These are phyloP conservation scores for Galagoides demidoff DNA, from an alignment of 2,797 vertebrate genomes.

Conservation along the genomic window DNA sequence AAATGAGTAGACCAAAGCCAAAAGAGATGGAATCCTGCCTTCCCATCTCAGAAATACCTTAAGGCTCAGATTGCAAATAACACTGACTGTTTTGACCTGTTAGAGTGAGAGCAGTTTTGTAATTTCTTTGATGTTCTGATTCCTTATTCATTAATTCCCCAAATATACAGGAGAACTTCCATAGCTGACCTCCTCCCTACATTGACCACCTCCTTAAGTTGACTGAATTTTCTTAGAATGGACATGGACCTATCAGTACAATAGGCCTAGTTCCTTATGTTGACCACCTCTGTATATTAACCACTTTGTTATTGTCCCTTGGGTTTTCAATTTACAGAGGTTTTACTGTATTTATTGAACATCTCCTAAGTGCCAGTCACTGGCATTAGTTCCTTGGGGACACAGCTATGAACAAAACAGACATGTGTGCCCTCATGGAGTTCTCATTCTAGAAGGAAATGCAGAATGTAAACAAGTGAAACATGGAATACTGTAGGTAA, in stretches of 20 bases:
- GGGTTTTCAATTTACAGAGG: too few relatives aligned
- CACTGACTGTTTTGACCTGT: background rate
- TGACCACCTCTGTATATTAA: too few relatives aligned
- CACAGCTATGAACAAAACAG: background rate
- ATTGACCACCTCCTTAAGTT: too few relatives aligned
- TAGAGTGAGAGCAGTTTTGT: background rate
- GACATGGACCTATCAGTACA: too few relatives aligned
- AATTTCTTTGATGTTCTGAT: background rate
- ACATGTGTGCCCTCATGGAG: background rate
- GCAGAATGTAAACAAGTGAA: background rate
- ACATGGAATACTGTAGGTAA: background rate
- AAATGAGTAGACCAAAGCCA: slow-evolving; percentile 23
- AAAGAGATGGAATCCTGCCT: background rate
- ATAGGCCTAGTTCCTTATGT: too few relatives aligned
- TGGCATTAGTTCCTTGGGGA: background rate
- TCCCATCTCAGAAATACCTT: background rate
- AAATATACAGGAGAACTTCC: background rate
- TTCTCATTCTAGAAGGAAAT: background rate
- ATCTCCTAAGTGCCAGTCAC: background rate
- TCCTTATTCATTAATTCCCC: slow-evolving; percentile 2
- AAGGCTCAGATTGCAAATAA: background rate
- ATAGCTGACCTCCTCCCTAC: too few relatives aligned
- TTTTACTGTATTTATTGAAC: background rate
- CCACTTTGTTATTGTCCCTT: too few relatives aligned
- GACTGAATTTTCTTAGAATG: too few relatives aligned